These are phyloP conservation scores for Neodiprion pinetum DNA, from an alignment of 1,140 invertebrate species.

Conservation along the genomic window DNA sequence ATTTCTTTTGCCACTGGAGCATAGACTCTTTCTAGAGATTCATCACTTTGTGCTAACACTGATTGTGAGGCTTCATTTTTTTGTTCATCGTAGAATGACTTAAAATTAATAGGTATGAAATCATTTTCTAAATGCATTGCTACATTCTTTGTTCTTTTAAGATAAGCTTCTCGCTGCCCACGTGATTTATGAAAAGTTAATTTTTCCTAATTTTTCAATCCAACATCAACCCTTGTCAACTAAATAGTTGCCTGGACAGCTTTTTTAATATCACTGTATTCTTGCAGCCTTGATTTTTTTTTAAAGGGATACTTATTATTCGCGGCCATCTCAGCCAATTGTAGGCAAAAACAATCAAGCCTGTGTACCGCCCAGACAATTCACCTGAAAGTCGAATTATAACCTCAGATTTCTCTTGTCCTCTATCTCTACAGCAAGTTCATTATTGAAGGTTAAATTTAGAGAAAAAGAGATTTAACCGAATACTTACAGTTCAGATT, in stretches of 20 bases:
- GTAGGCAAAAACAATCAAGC: neutral
- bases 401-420: neutral
- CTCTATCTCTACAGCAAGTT: neutral
- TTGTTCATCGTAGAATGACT: neutral
- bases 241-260: neutral
- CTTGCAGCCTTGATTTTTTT: neutral
- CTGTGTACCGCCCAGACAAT: neutral
- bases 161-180: neutral
- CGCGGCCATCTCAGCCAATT: neutral
- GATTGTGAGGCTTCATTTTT: neutral
- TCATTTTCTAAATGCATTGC: neutral
- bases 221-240: neutral
- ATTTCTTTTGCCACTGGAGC: neutral
- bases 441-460: neutral
- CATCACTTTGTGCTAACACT: neutral
- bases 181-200: neutral
- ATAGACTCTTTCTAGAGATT: neutral
- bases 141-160: neutral
- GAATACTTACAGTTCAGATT: too few species aligned
- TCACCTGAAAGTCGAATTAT: neutral
- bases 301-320: neutral
- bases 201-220: neutral
- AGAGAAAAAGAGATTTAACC: too few species aligned
- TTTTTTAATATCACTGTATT: neutral
- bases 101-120: neutral